Evolutionary conservation across 2,113 vertebrate genomes (phyloP), one percentile per base, ranked within the genome.

Genomic region (Microtus oregoni): DNA sequence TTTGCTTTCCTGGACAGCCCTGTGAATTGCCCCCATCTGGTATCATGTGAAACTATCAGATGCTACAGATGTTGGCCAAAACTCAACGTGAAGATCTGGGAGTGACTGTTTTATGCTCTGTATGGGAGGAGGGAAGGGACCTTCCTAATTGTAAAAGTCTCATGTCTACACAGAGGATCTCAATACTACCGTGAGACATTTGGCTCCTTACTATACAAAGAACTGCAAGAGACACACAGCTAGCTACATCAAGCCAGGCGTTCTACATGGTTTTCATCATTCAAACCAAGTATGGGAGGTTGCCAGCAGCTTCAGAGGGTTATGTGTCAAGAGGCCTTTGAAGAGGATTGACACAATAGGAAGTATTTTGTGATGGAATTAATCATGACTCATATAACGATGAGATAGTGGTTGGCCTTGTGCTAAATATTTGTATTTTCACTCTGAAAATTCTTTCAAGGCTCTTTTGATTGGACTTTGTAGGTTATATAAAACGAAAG

Each of bases 151-250:
- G 14, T 38, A 83, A 63, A 63, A 41, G 81, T 24, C 26, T 58
- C 22, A 93, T 30, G 22, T 50, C 87, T 92, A 7, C 3, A 79
- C 67, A 47, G 44, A 95, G 50, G 52, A 88, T 65, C 14, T 20
- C 7, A 67, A 94, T 92, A 50, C 50, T 32, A 72, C 58, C 81
- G 65, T 86, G 22, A 87, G 83, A 58, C 47, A 61, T 58, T 95
- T 95, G 44, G 70, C 41, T 95, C 28, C 52, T 95, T 87, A 72
- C 85, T 47, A 44, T 95, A 24, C 75, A 87, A 90, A 88, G 75
- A 44, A 24, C 41, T 94, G 47, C 78, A 0, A 52, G 13, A 52
- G 14, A 67, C 65, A 44, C 85, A 94, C 38, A 91, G 79, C 86
- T 50, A 76, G 61, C 68, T 41, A 63, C 78, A 91, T 87, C 89